Evolutionary conservation across 2,113 vertebrate genomes (phyloP), one percentile per base, ranked within the genome.

Genomic region (Hyla sarda): DNA sequence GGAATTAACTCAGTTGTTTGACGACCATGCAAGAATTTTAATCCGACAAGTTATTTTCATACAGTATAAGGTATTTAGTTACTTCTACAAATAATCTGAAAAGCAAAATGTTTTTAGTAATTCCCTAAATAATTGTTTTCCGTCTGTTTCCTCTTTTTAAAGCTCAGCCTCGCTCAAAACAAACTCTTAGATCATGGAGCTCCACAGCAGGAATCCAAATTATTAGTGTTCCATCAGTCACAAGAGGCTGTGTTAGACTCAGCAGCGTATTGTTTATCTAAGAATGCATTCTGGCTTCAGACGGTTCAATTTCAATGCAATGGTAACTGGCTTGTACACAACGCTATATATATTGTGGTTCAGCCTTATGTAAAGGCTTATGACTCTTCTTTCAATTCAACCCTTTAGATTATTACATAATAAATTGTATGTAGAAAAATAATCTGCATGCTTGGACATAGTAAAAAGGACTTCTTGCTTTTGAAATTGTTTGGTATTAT

Each of bases 251-350:
- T 65, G 78, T 60, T 81, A 60, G 37, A 10, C 78, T 3, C 56
- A 81, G 78, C 78, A 81, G 37, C 17, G n/a, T 45, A 81, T 45
- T 81, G 54, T 37, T 60, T 81, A 25, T 45, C 76, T 37, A 62
- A 45, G 23, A 25, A 58, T 60, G 34, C 12, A 60, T 60, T 81
- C 37, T 41, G 34, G 3, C 2, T 37, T 58, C 30, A 79, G 48
- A 79, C 2, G 21, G 6, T 34, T 56, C 9, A 78, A 58, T 56
- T 45, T 80, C 54, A 80, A 11, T 81, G 56, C 1, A 82, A 48
- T 82, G 25, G n/a, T 65, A 32, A 47, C 60, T 19, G n/a, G 34
- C 16, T 37, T 16, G 56, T 45, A 81, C 34, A 28, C 34, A 32
- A n/a, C 37, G 37, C n/a, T 62, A 34, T 69, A 34, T 58, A 58